Evolutionary conservation across 1,140 invertebrate species (phyloP).

Genomic region (Trialeurodes vaporariorum): DNA sequence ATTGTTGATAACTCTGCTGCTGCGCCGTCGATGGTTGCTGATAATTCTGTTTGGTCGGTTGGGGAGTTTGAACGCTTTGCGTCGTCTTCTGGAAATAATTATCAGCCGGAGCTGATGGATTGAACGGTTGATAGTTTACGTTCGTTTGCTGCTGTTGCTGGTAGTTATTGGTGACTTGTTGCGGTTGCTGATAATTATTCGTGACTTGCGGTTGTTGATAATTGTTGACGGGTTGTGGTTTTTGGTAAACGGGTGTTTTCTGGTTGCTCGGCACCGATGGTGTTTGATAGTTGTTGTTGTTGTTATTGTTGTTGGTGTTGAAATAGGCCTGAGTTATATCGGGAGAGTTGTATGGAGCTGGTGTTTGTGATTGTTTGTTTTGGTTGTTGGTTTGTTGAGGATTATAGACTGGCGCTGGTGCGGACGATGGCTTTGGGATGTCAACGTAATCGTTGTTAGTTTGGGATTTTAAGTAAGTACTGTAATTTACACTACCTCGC

Average conservation of each 20-base stretch:
- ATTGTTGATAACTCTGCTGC: not conserved
- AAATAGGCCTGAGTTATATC: not conserved
- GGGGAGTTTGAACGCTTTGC: no score
- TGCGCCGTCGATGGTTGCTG: no score
- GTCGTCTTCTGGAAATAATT: not conserved
- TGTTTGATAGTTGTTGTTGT: not conserved
- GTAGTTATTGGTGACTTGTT: not conserved
- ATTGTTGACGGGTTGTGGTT: no score
- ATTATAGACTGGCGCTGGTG: not conserved
- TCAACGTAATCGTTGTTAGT: not conserved
- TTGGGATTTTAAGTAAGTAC: not conserved
- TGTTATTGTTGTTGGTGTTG: not conserved
- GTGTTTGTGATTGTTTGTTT: not conserved
- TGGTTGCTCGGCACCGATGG: not conserved
- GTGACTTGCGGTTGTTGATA: not conserved
- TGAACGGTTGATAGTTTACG: not conserved
- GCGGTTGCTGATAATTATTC: not conserved
- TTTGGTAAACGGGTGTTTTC: not conserved
- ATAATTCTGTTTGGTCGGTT: no score
- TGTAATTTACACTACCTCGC: not conserved
- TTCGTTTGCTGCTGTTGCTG: not conserved
- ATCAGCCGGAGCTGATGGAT: not conserved
- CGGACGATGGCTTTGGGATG: not conserved
- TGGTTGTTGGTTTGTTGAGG: not conserved
- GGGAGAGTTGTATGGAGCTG: not conserved